Percentiles rank a stretch among this genome's conserved stretches.
phyloP scores from a whole-genome alignment of 2,113 vertebrate species.

The Neogale vison region DNA sequence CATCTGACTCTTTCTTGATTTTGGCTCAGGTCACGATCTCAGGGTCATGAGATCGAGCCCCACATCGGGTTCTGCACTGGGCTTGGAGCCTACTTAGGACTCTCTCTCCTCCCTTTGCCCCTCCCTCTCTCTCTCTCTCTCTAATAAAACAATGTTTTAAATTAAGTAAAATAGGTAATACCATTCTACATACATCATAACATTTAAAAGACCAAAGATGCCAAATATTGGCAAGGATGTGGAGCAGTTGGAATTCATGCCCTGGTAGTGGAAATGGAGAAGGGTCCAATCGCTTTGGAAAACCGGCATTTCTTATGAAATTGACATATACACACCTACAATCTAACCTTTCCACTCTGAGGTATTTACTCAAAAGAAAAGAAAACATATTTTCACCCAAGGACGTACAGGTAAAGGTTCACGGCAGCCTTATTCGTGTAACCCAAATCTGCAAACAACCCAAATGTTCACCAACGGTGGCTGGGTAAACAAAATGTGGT shows the following conservation, averaged over 20 bases:
- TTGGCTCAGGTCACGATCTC: not conserved
- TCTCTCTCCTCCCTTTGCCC: not conserved
- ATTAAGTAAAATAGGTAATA: not conserved
- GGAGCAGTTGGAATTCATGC: not conserved
- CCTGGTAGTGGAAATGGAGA: not conserved
- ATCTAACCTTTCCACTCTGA: not conserved
- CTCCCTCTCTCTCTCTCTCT: not conserved
- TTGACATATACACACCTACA: not conserved
- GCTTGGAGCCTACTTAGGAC: not conserved
- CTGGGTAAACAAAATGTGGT: conserved; percentile 8
- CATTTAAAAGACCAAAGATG: not conserved
- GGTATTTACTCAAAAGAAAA: conserved; percentile 24
- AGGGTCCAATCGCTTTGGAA: not conserved
- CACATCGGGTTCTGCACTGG: not conserved
- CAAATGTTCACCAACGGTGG: not conserved
- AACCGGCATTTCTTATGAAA: conserved; percentile 6
- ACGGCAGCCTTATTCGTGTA: not conserved
- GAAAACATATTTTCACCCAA: conserved; percentile 19
- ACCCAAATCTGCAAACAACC: conserved; percentile 17
- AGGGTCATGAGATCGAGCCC: not conserved
- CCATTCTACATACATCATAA: not conserved
- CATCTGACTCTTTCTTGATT: not conserved
- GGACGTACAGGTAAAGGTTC: not conserved
- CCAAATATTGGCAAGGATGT: not conserved
- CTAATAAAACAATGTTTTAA: not conserved